A percentile compares a stretch with the other conserved stretches of the same genome.
These are phyloP conservation scores for Scolanthus callimorphus DNA, from an alignment of 92 coral and sea anemone species.

Conservation along the genomic window DNA sequence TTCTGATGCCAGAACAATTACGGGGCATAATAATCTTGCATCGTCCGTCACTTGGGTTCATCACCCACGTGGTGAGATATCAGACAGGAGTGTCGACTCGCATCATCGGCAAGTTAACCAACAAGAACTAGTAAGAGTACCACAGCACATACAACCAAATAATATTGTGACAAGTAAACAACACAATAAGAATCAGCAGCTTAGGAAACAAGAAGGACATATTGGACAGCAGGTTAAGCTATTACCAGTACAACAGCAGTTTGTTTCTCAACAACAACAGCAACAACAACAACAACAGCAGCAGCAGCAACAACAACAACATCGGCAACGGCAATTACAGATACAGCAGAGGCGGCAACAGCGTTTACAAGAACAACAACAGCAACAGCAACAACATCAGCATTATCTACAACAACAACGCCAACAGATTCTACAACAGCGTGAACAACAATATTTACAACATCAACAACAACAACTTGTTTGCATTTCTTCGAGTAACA, in stretches of 20 bases:
- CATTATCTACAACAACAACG: slow-evolving; percentile 6
- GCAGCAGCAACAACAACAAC: slow-evolving; percentile 21
- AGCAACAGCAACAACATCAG: slow-evolving; percentile 18
- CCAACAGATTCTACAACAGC: slow-evolving; percentile 11
- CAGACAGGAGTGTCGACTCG: too few species aligned
- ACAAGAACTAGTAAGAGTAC: too few species aligned
- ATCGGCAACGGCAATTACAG: slow-evolving; percentile 12
- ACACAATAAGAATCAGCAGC: slow-evolving; percentile 13
- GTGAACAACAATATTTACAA: slow-evolving; percentile 15
- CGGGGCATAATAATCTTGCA: too few species aligned
- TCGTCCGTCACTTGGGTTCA: slow-evolving; percentile 3
- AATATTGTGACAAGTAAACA: too few species aligned
- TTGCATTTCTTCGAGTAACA: background rate
- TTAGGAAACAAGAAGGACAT: slow-evolving; percentile 9
- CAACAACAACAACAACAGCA: slow-evolving; percentile 17
- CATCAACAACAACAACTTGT: slow-evolving; percentile 23
- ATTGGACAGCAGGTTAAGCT: slow-evolving; percentile 10
- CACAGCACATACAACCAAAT: too few species aligned
- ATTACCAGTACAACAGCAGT: background rate
- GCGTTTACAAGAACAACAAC: slow-evolving; percentile 6
- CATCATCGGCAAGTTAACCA: too few species aligned
- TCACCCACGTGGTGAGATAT: slow-evolving; percentile 1
- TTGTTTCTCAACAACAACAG: background rate
- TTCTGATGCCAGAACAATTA: too few species aligned
- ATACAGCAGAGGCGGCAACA: slow-evolving; percentile 1